phyloP scores from a whole-genome alignment of 2,888 invertebrate species.

The Malachius bipustulatus region DNA sequence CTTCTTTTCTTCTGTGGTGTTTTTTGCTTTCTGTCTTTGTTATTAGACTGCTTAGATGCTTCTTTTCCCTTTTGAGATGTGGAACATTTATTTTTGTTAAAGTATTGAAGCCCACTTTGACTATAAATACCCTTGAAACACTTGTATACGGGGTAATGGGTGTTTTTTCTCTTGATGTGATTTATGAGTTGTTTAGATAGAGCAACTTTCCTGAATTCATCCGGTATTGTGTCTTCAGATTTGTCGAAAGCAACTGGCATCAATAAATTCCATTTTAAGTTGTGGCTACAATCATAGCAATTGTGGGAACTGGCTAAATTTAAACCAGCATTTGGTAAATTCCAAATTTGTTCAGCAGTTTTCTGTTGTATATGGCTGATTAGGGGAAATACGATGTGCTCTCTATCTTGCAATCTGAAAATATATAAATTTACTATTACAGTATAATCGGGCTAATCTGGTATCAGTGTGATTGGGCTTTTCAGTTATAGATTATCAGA shows the following conservation, averaged over 20 bases:
- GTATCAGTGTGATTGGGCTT: too few species aligned
- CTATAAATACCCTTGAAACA: constrained; percentile 48
- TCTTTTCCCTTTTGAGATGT: constrained; percentile 4
- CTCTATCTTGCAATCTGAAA: constrained; percentile 31
- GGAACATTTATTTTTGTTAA: neutral
- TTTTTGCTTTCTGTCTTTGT: constrained; percentile 5
- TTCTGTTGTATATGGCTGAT: constrained; percentile 55
- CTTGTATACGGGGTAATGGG: constrained; percentile 53
- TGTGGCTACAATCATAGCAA: constrained; percentile 5
- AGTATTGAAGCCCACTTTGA: constrained; percentile 34
- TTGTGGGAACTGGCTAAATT: constrained; percentile 14
- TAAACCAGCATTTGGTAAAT: constrained; percentile 26
- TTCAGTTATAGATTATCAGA: too few species aligned
- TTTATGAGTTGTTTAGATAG: neutral
- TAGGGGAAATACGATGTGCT: constrained; percentile 44
- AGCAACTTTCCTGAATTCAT: constrained; percentile 1
- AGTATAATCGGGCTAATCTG: too few species aligned
- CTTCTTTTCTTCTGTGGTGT: constrained; percentile 13
- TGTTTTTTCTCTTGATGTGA: constrained; percentile 43
- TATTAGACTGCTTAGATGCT: too few species aligned
- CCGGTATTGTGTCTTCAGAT: neutral
- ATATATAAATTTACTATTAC: too few species aligned
- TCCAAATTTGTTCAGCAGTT: constrained; percentile 30
- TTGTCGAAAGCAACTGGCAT: too few species aligned
- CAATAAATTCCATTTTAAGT: too few species aligned